Percentiles rank a stretch among this genome's conserved stretches.
phyloP scores from a whole-genome alignment of 2,797 vertebrate species.

The Syndactyla subalaris region DNA sequence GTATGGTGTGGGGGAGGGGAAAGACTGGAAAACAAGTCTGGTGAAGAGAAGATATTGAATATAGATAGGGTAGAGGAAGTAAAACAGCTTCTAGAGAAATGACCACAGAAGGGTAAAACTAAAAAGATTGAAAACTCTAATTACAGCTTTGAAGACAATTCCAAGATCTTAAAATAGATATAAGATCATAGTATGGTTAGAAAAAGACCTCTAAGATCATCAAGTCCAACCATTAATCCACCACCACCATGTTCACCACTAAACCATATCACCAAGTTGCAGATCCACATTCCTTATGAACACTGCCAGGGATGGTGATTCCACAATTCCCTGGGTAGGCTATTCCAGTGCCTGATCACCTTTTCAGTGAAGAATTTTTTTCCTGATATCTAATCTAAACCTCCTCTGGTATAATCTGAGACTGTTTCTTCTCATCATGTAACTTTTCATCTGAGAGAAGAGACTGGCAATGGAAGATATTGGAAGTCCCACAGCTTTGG shows the following conservation, averaged over 20 bases:
- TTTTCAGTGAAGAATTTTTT: not conserved
- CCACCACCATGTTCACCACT: rapidly evolving
- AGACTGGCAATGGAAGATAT: not conserved
- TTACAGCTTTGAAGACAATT: not conserved
- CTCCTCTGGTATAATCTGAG: not conserved
- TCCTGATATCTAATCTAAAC: not conserved
- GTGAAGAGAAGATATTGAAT: not conserved
- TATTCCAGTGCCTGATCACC: not conserved
- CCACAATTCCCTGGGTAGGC: not conserved
- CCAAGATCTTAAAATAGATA: not conserved
- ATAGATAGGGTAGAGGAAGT: not conserved
- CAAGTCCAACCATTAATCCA: not conserved
- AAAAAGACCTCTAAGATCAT: not conserved
- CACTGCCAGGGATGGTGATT: too few relatives aligned
- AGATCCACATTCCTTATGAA: not conserved
- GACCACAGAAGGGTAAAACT: not conserved
- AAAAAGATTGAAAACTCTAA: not conserved
- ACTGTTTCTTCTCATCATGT: not conserved
- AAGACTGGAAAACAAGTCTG: not conserved
- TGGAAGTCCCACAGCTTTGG: not conserved
- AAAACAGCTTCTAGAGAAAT: not conserved
- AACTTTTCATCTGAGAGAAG: not conserved
- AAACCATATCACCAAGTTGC: not conserved
- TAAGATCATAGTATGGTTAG: not conserved
- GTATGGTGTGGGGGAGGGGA: not conserved